These are phyloP conservation scores for Macropis europaea DNA, from an alignment of 2,888 invertebrate species.

Conservation along the genomic window DNA sequence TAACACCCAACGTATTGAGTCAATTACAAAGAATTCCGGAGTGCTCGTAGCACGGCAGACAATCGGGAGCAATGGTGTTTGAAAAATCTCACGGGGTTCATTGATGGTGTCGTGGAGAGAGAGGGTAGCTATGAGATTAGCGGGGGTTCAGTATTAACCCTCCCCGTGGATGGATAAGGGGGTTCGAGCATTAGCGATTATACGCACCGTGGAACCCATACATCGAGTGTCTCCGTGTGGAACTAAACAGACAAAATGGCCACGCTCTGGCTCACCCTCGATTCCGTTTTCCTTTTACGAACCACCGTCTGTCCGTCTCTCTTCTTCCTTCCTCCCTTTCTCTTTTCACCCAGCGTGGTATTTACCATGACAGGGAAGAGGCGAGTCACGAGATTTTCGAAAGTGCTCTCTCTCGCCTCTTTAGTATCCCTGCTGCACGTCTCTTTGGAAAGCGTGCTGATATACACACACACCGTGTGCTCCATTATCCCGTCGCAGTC, in stretches of 20 bases:
- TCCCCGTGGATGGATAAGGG: conserved; percentile 62
- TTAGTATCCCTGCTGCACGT: conserved; percentile 15
- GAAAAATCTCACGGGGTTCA: conserved; percentile 54
- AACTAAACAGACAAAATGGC: conserved; percentile 79
- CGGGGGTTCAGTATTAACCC: conserved; percentile 55
- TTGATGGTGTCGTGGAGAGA: conserved; percentile 49
- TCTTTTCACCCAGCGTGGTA: conserved; percentile 49
- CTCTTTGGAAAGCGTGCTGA: conserved; percentile 26
- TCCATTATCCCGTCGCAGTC: conserved; percentile 19
- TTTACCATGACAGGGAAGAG: conserved; percentile 54
- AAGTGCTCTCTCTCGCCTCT: conserved; percentile 59
- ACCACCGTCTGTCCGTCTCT: conserved; percentile 20
- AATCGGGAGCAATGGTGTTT: conserved; percentile 28
- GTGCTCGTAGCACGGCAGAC: background rate
- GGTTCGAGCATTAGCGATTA: conserved; percentile 78
- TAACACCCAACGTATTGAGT: no score
- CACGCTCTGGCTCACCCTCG: conserved; percentile 73
- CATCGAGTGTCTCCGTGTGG: conserved; percentile 75
- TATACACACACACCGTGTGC: conserved; percentile 5
- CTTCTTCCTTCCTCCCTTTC: conserved; percentile 28
- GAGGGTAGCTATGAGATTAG: conserved; percentile 65
- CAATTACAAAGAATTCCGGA: conserved; percentile 2
- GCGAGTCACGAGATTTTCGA: conserved; percentile 65
- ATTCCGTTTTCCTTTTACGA: conserved; percentile 68
- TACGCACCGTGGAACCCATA: conserved; percentile 76